These are phyloP conservation scores for Coryphaenoides rupestris DNA, from an alignment of 2,113 vertebrate genomes.

Conservation along the genomic window DNA sequence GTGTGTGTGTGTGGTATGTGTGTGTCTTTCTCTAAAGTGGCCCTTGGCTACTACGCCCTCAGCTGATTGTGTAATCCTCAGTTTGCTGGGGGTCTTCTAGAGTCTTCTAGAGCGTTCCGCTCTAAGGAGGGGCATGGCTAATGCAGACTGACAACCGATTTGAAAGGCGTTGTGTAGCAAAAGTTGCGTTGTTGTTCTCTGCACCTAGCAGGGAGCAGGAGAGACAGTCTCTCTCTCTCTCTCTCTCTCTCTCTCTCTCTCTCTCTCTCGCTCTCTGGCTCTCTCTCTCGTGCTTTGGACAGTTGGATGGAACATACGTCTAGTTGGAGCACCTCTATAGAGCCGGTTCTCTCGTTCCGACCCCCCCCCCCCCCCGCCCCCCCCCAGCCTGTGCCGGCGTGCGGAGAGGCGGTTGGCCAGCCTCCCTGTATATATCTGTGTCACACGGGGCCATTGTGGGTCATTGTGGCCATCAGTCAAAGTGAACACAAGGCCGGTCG, in stretches of 20 bases:
- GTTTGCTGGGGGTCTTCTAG: slow-evolving; percentile 18
- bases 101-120: slow-evolving; percentile 22
- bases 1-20: too few species aligned
- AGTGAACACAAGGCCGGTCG: slow-evolving; percentile 36
- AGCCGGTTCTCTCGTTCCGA: not conserved
- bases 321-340: slow-evolving; percentile 33
- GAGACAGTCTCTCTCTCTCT: too few species aligned
- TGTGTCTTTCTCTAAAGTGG: slow-evolving; percentile 17
- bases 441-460: slow-evolving; percentile 21
- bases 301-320: slow-evolving; percentile 23
- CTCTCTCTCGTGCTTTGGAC: not conserved
- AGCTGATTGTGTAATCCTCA: slow-evolving; percentile 25
- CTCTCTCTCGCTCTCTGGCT: too few species aligned
- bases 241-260: too few species aligned
- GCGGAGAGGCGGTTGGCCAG: slow-evolving; percentile 39
- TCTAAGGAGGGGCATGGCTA: slow-evolving; percentile 24
- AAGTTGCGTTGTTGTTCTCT: slow-evolving; percentile 23
- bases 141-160: slow-evolving; percentile 17
- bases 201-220: not conserved
- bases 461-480: slow-evolving; percentile 31
- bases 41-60: slow-evolving; percentile 7
- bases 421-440: slow-evolving; percentile 17
- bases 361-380: slow-evolving; percentile 28
- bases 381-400: slow-evolving; percentile 32
- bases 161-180: slow-evolving; percentile 10